These are phyloP conservation scores for Prunella fulvescens DNA, from an alignment of 2,113 vertebrate genomes.

Conservation along the genomic window DNA sequence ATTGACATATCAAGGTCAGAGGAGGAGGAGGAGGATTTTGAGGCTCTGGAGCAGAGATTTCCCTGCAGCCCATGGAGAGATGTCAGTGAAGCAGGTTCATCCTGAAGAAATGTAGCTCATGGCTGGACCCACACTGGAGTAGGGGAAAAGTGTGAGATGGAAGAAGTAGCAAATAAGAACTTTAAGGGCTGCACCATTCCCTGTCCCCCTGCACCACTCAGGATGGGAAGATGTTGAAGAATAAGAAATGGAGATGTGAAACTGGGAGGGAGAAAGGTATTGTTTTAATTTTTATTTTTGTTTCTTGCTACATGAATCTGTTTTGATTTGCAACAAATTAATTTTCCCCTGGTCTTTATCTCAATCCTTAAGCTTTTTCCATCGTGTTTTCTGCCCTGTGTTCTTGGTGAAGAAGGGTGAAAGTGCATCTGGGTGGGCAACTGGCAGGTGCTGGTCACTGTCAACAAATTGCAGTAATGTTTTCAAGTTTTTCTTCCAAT, in stretches of 20 bases:
- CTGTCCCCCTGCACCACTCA: background rate
- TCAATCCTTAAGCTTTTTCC: background rate
- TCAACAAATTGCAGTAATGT: background rate
- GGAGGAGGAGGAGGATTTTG: background rate
- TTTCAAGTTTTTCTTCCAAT: background rate
- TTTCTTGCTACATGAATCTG: rapidly evolving
- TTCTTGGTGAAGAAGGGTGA: background rate
- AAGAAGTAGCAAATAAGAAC: background rate
- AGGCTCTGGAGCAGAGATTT: background rate
- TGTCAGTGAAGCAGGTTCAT: background rate
- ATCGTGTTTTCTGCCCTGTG: background rate
- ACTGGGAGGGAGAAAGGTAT: rapidly evolving
- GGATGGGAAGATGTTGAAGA: background rate
- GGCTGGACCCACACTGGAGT: background rate
- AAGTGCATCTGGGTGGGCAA: background rate
- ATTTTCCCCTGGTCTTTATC: background rate
- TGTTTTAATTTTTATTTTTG: background rate
- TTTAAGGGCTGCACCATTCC: background rate
- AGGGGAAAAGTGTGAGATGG: background rate
- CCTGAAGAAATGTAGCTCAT: background rate
- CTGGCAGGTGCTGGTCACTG: background rate
- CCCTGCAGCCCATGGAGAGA: background rate
- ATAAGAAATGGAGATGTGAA: background rate
- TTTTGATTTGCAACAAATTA: background rate
- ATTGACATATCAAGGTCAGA: background rate